A percentile compares a stretch with the other conserved stretches of the same genome.
Evolutionary conservation across 2,113 vertebrate species (phyloP).

Genomic region (Cebus imitator): DNA sequence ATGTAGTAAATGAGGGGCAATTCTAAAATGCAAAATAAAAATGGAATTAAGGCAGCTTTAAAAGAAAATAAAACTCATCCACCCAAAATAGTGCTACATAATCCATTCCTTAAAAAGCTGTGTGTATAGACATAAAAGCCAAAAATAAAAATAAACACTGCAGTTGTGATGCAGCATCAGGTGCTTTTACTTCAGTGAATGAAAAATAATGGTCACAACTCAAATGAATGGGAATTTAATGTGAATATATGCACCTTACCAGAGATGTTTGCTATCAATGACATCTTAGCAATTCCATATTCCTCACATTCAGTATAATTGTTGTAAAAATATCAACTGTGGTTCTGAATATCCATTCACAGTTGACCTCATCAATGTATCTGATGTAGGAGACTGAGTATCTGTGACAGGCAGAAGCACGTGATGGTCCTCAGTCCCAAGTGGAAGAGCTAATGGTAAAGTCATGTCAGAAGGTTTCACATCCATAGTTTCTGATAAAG

Average conservation of each 20-base stretch:
- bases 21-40: slow-evolving; percentile 61
- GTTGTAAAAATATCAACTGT: slow-evolving; percentile 90
- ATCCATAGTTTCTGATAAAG: slow-evolving; percentile 84
- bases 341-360: slow-evolving; percentile 87
- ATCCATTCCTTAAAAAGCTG: slow-evolving; percentile 26
- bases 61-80: slow-evolving; percentile 42
- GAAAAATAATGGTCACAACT: slow-evolving; percentile 60
- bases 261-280: slow-evolving; percentile 13
- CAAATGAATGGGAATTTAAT: slow-evolving; percentile 21
- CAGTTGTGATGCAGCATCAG: slow-evolving; percentile 59
- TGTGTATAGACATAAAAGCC: slow-evolving; percentile 15
- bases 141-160: slow-evolving; percentile 61
- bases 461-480: slow-evolving; percentile 87
- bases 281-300: slow-evolving; percentile 47
- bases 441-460: slow-evolving; percentile 85
- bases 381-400: slow-evolving; percentile 84
- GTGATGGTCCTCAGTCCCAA: slow-evolving; percentile 87
- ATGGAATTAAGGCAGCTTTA: slow-evolving; percentile 61
- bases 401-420: slow-evolving; percentile 86
- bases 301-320: slow-evolving; percentile 84
- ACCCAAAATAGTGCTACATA: slow-evolving; percentile 10
- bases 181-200: slow-evolving; percentile 68
- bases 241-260: slow-evolving; percentile 71
- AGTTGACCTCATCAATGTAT: slow-evolving; percentile 83
- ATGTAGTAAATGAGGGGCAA: slow-evolving; percentile 36